phyloP scores from a whole-genome alignment of 64 coral and sea anemone genomes.

The Montipora foliosa region DNA sequence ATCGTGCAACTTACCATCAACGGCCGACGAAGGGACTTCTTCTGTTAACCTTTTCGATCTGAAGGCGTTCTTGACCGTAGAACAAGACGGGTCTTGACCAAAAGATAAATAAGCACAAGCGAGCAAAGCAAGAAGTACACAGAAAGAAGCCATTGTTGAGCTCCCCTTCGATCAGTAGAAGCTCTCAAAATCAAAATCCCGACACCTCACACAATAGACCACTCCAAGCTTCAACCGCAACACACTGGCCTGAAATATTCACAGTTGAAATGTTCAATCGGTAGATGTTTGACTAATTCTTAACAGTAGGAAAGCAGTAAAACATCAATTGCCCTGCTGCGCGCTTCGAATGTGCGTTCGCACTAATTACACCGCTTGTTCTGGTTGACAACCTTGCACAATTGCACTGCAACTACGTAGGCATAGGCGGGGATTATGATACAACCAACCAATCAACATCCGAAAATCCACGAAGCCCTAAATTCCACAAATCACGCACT shows the following conservation, averaged over 20 bases:
- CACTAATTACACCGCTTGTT: conserved; percentile 40
- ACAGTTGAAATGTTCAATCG: background rate
- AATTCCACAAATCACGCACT: conserved; percentile 52
- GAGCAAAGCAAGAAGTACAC: background rate
- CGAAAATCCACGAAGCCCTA: background rate
- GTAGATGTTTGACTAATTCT: conserved; percentile 55
- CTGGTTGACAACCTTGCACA: conserved; percentile 39
- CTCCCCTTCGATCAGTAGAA: background rate
- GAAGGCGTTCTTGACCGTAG: conserved; percentile 26
- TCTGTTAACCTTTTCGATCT: conserved; percentile 47
- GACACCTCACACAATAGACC: background rate
- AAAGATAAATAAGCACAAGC: conserved; percentile 28
- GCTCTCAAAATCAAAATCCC: background rate
- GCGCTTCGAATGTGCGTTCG: conserved; percentile 1
- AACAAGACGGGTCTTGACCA: conserved; percentile 29
- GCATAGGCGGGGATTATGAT: background rate
- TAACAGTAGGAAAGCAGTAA: conserved; percentile 57
- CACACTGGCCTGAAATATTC: background rate
- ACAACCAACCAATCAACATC: conserved; percentile 38
- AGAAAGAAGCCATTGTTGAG: conserved; percentile 49
- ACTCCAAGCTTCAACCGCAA: background rate
- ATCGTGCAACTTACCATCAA: conserved; percentile 9
- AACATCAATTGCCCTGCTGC: conserved; percentile 24
- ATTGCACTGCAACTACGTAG: conserved; percentile 30
- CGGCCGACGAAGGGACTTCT: conserved; percentile 7